These are phyloP conservation scores for Thereva nobilitata DNA, from an alignment of 2,888 invertebrate genomes.

Conservation along the genomic window DNA sequence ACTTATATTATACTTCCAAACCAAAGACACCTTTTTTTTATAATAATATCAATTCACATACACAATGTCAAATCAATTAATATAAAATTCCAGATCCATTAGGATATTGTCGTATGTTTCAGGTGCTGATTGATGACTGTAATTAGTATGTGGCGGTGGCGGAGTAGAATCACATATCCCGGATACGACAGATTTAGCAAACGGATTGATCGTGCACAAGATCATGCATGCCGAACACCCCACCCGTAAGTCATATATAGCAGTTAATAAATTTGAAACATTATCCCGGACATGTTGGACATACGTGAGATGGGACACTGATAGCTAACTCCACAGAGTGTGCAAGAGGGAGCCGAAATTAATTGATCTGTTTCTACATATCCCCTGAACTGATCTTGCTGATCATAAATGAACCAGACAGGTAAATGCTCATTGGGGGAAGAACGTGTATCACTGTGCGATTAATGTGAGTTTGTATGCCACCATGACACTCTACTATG, in stretches of 20 bases:
- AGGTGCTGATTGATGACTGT: slow-evolving; percentile 10
- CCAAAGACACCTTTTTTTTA: no score
- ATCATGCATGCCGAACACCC: slow-evolving; percentile 11
- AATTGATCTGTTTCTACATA: slow-evolving; percentile 33
- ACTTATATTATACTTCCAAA: no score
- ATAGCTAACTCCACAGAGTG: slow-evolving; percentile 6
- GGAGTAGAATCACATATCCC: slow-evolving; percentile 5
- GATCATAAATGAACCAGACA: slow-evolving; percentile 31
- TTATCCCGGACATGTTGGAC: slow-evolving; percentile 18
- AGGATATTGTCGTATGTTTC: no score
- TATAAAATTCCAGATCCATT: no score
- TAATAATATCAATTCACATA: no score
- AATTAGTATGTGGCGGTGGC: slow-evolving; percentile 19
- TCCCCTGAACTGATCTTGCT: slow-evolving; percentile 8
- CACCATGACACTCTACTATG: slow-evolving; percentile 10
- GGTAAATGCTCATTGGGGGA: slow-evolving; percentile 27
- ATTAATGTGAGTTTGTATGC: slow-evolving; percentile 30
- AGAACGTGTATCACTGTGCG: slow-evolving; percentile 11
- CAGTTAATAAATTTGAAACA: slow-evolving; percentile 35
- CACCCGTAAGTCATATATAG: slow-evolving; percentile 10
- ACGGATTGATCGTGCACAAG: slow-evolving; percentile 24
- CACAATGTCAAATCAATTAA: no score
- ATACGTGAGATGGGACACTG: slow-evolving; percentile 22
- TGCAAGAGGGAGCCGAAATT: slow-evolving; percentile 1
- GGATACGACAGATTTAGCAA: neutral